These are phyloP conservation scores for Rhombomys opimus DNA, from an alignment of 2,113 vertebrate species.

Conservation along the genomic window DNA sequence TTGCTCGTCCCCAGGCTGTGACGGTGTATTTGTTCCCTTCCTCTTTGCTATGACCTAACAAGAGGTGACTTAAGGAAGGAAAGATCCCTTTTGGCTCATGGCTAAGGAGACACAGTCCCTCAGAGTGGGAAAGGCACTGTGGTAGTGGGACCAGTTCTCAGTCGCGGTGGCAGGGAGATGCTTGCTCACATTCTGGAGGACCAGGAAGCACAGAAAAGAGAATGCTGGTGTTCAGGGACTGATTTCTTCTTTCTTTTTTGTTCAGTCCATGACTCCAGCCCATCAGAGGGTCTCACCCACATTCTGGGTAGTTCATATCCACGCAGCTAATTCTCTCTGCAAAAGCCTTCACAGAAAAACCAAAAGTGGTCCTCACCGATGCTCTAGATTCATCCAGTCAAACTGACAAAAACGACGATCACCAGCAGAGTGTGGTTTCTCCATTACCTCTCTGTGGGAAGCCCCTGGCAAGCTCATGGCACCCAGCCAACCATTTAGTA, in stretches of 20 bases:
- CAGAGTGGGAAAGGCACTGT: neutral
- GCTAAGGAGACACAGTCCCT: neutral
- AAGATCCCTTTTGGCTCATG: neutral
- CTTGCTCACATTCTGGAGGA: neutral
- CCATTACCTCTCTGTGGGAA: neutral
- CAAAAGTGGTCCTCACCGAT: too few relatives aligned
- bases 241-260: neutral
- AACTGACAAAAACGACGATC: neutral
- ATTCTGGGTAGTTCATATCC: neutral
- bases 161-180: neutral
- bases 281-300: neutral
- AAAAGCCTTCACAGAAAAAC: neutral
- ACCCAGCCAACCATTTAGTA: neutral
- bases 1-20: neutral
- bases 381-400: neutral
- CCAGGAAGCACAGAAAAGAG: neutral
- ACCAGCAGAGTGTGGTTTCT: neutral
- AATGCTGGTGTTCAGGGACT: neutral
- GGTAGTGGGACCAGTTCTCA: neutral
- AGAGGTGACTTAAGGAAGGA: neutral
- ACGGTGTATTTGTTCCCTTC: neutral
- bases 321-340: neutral
- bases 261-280: neutral
- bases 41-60: neutral
- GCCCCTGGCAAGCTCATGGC: neutral